Conservation (phyloP, 2,113 vertebrate genomes). For the Vulpes ferrilata region DNA sequence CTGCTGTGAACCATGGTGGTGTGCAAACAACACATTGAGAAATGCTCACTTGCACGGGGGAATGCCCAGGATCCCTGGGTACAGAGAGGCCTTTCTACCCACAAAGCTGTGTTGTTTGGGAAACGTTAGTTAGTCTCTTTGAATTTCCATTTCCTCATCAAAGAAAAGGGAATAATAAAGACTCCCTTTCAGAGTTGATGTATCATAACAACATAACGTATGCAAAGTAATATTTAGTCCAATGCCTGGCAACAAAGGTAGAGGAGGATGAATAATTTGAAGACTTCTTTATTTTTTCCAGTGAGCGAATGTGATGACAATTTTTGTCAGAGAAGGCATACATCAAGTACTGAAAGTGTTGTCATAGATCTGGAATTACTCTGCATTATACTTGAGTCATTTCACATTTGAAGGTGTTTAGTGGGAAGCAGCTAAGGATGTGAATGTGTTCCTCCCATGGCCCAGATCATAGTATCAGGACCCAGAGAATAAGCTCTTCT, state of each 20-base stretch:
- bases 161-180: neutral
- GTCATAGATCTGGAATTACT: neutral
- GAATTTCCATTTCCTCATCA: neutral
- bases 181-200: neutral
- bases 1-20: no score
- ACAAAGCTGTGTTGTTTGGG: neutral
- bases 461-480: neutral
- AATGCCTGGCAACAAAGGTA: neutral
- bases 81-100: neutral
- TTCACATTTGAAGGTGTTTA: neutral
- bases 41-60: neutral
- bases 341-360: neutral
- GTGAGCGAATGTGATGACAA: neutral
- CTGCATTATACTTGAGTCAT: neutral
- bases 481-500: neutral
- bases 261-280: neutral
- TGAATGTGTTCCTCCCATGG: neutral
- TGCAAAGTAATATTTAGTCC: neutral
- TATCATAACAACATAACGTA: neutral
- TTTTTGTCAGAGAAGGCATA: neutral
- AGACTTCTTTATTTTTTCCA: neutral
- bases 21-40: fast-evolving
- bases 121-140: neutral
- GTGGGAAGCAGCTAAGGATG: neutral
- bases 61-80: neutral